Conservation (phyloP, 1,140 invertebrate species). For the Gryllus bimaculatus region DNA sequence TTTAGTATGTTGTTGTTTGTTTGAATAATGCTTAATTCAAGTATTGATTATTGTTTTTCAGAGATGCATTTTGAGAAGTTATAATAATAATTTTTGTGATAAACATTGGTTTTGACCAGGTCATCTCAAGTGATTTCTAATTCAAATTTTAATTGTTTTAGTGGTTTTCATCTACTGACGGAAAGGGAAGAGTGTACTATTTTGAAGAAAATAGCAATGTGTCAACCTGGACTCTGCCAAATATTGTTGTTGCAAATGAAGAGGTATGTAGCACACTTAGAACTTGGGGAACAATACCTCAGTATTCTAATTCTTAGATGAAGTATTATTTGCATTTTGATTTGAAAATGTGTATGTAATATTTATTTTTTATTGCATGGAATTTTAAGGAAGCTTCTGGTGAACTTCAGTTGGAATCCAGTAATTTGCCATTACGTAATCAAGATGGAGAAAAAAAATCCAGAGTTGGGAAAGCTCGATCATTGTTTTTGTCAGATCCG, state of each 20-base stretch:
- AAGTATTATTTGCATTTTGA: no score
- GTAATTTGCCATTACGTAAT: background rate
- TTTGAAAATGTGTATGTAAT: no score
- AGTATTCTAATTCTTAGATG: no score
- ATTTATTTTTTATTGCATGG: background rate
- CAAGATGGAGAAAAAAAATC: background rate
- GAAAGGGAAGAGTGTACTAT: constrained; percentile 49
- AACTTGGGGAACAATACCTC: no score
- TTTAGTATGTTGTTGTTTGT: no score
- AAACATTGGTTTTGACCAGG: no score
- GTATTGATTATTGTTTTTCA: no score
- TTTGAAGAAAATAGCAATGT: constrained; percentile 50
- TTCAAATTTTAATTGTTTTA: constrained; percentile 31
- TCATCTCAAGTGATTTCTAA: no score
- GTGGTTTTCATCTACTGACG: constrained; percentile 51
- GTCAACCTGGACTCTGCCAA: constrained; percentile 48
- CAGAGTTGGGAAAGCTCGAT: constrained; percentile 24
- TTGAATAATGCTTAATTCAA: no score
- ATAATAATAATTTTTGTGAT: no score
- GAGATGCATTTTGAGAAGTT: no score
- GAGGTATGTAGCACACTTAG: background rate
- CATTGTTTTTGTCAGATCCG: constrained; percentile 26
- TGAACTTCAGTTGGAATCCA: background rate
- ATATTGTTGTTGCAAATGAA: constrained; percentile 19
- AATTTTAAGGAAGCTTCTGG: background rate